Percentiles rank a stretch among this genome's conserved stretches.
These are phyloP conservation scores for Pandion haliaetus DNA, from an alignment of 2,113 vertebrate species.

Conservation along the genomic window DNA sequence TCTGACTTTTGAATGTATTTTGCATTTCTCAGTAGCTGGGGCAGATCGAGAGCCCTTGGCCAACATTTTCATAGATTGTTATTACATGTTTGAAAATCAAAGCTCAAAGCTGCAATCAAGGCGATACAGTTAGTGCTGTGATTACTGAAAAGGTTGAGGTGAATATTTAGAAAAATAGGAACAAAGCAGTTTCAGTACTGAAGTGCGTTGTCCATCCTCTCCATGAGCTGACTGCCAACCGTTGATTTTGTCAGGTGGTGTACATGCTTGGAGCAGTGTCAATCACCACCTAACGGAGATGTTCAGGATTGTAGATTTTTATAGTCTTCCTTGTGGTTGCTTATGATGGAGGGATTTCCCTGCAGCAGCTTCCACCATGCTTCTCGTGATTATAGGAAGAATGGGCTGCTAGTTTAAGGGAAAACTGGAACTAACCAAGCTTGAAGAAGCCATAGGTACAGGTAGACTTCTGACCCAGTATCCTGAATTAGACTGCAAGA, in stretches of 20 bases:
- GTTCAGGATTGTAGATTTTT: not conserved
- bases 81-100: conserved; percentile 26
- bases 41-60: not conserved
- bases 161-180: not conserved
- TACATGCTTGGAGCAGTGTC: not conserved
- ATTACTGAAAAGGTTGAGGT: conserved; percentile 10
- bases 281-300: not conserved
- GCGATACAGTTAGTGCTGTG: not conserved
- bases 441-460: not conserved
- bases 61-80: not conserved
- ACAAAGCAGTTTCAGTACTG: not conserved
- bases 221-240: not conserved
- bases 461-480: not conserved
- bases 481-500: not conserved
- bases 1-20: not conserved
- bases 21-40: not conserved
- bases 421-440: not conserved
- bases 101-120: conserved; percentile 32
- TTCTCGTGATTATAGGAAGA: not conserved
- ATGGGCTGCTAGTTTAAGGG: not conserved
- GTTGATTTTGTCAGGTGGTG: not conserved
- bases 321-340: not conserved
- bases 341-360: not conserved
- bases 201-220: not conserved
- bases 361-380: not conserved